Base-by-base conservation (phyloP, 2,797 vertebrate genomes). In the Enteromius anoplus region DNA sequence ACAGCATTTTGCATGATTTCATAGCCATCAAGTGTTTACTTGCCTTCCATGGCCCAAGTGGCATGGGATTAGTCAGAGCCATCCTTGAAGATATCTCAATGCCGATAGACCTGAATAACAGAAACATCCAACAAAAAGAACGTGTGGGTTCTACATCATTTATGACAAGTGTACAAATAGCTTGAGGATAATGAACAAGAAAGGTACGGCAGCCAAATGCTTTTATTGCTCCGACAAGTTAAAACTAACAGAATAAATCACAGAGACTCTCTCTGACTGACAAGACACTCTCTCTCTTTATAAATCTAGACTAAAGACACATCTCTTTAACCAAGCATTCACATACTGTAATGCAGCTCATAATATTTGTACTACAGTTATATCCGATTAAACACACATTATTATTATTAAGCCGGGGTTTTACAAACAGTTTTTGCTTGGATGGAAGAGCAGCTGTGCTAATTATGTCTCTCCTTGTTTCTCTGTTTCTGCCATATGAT, bases 41-140 rank as follows among this genome's bases (percentile, higher is more conserved):
- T 94, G 98, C 97, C 96, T 99, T 99, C 96, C 96, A 98, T 75
- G 96, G 96, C 91, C 96, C 97, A 90, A 94, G 81, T 86, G 96
- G 95, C 88, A 92, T 96, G 78, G 97, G 96, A 88, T 96, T 98
- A 89, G 95, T 97, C 92, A 96, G 95, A 95, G 97, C 96, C 98
- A 99, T 98, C 91, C 92, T 97, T 90, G 89, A 90, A 88, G 91
- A 90, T 90, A 86, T 94, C 19, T 91, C 62, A 82, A 19, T 83
- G 68, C 62, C 86, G 89, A 89, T 89, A 89, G 78, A 91, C 89
- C 93, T 95, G 86, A 51, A 86, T 45, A 84, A 76, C 53, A 65
- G 47, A 73, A 7, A 84, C 6, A 62, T 29, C 83, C 32, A 89
- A 55, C 26, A 88, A 62, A 34, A n/a, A 70, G 1, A 42, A 23